Evolutionary conservation across 2,113 vertebrate genomes (phyloP).

Genomic region (Monopterus albus): DNA sequence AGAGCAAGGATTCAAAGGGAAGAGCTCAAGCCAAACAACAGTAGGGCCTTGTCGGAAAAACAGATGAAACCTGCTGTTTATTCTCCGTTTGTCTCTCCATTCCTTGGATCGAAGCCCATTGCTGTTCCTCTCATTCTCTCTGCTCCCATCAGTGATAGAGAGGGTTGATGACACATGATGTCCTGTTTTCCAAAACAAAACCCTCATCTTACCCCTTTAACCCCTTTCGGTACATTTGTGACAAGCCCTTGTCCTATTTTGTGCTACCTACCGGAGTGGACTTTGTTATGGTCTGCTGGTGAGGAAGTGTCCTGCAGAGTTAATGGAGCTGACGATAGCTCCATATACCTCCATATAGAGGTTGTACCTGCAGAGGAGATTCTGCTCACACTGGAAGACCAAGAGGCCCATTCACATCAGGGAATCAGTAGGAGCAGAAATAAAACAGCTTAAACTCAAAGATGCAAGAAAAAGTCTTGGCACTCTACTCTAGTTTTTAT

Average conservation of each 20-base stretch:
- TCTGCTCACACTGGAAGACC: conserved; percentile 45
- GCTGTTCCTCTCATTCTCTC: conserved; percentile 73
- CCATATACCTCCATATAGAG: background rate
- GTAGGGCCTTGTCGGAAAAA: conserved; percentile 80
- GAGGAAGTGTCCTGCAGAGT: conserved; percentile 44
- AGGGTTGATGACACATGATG: conserved; percentile 67
- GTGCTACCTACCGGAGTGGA: conserved; percentile 61
- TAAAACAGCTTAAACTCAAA: conserved; percentile 49
- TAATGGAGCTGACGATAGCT: conserved; percentile 34
- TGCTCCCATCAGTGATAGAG: conserved; percentile 68
- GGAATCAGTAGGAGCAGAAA: conserved; percentile 45
- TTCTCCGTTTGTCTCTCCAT: conserved; percentile 54
- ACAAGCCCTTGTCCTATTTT: conserved; percentile 70
- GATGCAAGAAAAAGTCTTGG: conserved; percentile 40
- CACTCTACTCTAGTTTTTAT: conserved; percentile 32
- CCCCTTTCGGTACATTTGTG: conserved; percentile 68
- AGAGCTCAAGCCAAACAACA: conserved; percentile 80
- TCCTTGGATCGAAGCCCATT: conserved; percentile 74
- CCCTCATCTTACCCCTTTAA: conserved; percentile 57
- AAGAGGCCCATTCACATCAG: conserved; percentile 47
- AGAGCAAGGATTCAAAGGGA: conserved; percentile 65
- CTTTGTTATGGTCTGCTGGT: conserved; percentile 44
- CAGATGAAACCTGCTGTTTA: conserved; percentile 79
- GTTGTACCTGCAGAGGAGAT: conserved; percentile 25
- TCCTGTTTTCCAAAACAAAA: conserved; percentile 65